Conservation (phyloP, 2,797 vertebrate genomes). For the Momotus momota region DNA sequence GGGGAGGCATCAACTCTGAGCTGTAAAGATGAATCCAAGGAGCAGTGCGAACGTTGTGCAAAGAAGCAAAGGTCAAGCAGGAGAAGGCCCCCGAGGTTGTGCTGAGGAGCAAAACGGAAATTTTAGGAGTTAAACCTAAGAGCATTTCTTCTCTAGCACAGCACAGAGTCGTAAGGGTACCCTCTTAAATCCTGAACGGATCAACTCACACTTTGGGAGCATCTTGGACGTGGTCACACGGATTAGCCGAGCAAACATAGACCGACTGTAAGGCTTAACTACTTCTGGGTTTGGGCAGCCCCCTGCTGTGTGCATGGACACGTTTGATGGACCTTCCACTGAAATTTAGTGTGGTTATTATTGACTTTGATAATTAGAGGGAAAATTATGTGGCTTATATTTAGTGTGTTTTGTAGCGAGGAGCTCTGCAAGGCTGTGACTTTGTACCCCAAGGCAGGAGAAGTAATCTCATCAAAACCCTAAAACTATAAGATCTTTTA, state of each 20-base stretch:
- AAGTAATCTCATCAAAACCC: background rate
- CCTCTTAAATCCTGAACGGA: rapidly evolving
- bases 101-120: background rate
- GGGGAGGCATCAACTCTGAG: background rate
- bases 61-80: background rate
- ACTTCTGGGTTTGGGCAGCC: background rate
- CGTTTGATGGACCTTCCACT: background rate
- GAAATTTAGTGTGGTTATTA: background rate
- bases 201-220: background rate
- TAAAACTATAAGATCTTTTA: background rate
- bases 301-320: background rate
- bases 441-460: background rate
- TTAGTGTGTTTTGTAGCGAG: background rate
- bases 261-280: background rate
- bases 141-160: rapidly evolving
- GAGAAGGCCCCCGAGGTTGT: background rate
- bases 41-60: rapidly evolving
- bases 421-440: background rate
- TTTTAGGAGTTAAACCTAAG: background rate
- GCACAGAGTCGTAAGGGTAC: background rate
- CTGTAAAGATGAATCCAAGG: background rate
- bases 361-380: background rate
- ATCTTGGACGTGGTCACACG: rapidly evolving
- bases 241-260: background rate
- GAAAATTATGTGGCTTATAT: background rate